Conservation (phyloP, 2,888 invertebrate species). For the Drosophila leonis region DNA sequence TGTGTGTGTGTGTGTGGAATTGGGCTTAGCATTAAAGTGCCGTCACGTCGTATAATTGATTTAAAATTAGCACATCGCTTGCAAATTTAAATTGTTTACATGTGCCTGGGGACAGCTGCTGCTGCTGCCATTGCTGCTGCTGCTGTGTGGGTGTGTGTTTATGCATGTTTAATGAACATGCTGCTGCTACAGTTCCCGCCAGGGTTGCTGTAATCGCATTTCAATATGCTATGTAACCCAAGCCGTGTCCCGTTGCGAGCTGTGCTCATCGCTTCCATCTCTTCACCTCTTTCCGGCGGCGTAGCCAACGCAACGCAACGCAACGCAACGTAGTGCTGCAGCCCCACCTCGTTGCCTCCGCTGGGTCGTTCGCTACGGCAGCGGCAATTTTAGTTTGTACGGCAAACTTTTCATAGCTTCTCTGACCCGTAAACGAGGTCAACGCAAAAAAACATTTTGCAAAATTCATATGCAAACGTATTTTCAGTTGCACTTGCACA, state of each 20-base stretch:
- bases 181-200: slow-evolving; percentile 54
- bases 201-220: slow-evolving; percentile 74
- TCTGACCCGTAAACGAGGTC: slow-evolving; percentile 79
- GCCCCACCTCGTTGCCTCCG: slow-evolving; percentile 5
- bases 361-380: slow-evolving; percentile 57
- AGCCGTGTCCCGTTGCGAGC: slow-evolving; percentile 53
- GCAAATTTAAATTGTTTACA: slow-evolving; percentile 78
- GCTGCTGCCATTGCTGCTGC: not conserved
- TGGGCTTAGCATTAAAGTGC: slow-evolving; percentile 60
- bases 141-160: slow-evolving; percentile 54
- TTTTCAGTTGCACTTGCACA: slow-evolving; percentile 70
- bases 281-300: not conserved
- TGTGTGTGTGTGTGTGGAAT: slow-evolving; percentile 27
- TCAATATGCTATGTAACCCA: slow-evolving; percentile 69
- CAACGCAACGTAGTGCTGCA: slow-evolving; percentile 3
- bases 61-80: slow-evolving; percentile 78
- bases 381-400: slow-evolving; percentile 76
- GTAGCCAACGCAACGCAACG: slow-evolving; percentile 7
- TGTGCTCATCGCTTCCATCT: slow-evolving; percentile 21
- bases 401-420: slow-evolving; percentile 74
- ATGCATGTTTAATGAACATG: slow-evolving; percentile 79
- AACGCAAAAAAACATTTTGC: slow-evolving; percentile 76
- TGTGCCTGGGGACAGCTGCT: slow-evolving; percentile 73
- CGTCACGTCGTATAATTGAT: slow-evolving; percentile 76
- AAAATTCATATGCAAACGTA: slow-evolving; percentile 79